phyloP scores from a whole-genome alignment of 2,113 vertebrate genomes.

The Macaca fascicularis region T2T-MFA8v1.1 NC_088375.1:185725001-185725500 shows the following conservation, averaged over 20 bases:
- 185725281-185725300: neutral
- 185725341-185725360: neutral
- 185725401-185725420: neutral
- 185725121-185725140: too few relatives aligned
- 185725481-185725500: neutral
- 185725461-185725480: neutral
- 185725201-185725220: too few relatives aligned
- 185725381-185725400: neutral
- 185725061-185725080: too few relatives aligned
- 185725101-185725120: too few relatives aligned
- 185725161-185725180: too few relatives aligned
- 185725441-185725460: neutral
- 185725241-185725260: neutral
- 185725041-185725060: too few relatives aligned
- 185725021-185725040: too few relatives aligned
- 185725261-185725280: neutral
- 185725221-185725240: too few relatives aligned
- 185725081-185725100: too few relatives aligned
- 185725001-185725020: too few relatives aligned
- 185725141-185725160: too few relatives aligned
- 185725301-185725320: neutral
- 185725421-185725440: neutral
- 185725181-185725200: too few relatives aligned
- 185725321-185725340: neutral
- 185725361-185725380: constrained; percentile 24